Conservation (phyloP, 1,140 invertebrate genomes). For the Drosophila sproati region DNA sequence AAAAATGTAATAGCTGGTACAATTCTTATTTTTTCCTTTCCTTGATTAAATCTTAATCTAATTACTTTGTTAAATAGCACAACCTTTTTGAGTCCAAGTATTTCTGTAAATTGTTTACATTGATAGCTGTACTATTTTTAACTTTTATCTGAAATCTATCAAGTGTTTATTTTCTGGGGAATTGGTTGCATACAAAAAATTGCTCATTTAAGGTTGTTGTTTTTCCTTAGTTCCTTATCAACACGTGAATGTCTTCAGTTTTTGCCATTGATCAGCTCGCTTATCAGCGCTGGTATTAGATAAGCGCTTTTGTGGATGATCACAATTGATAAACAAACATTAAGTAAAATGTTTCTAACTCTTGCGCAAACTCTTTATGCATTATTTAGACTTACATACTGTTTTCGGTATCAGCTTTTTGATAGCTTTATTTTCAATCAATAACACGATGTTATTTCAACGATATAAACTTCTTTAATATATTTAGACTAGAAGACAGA, state of each 20-base stretch:
- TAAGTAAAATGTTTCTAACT: conserved; percentile 13
- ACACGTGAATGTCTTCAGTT: background rate
- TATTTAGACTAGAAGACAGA: no score
- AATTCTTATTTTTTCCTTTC: background rate
- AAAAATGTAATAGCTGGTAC: background rate
- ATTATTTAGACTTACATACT: no score
- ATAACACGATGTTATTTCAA: no score
- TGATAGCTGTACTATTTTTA: conserved; percentile 7
- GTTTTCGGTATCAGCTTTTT: no score
- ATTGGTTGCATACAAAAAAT: conserved; percentile 2
- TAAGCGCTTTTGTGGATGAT: conserved; percentile 15
- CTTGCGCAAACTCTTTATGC: background rate
- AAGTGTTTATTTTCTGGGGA: conserved; percentile 21
- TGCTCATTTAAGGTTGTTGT: conserved; percentile 6
- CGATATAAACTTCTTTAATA: no score
- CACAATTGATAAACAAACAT: conserved; percentile 15
- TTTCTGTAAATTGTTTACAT: background rate
- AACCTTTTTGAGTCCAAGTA: background rate
- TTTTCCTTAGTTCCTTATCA: conserved; percentile 20
- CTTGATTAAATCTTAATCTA: background rate
- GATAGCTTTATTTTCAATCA: no score
- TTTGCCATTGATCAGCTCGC: conserved; percentile 27
- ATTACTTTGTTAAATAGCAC: background rate
- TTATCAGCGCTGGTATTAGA: conserved; percentile 5
- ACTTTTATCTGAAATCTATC: conserved; percentile 2